These are phyloP conservation scores for Labeo calbasu DNA, from an alignment of 2,797 vertebrate species.

Conservation along the genomic window DNA sequence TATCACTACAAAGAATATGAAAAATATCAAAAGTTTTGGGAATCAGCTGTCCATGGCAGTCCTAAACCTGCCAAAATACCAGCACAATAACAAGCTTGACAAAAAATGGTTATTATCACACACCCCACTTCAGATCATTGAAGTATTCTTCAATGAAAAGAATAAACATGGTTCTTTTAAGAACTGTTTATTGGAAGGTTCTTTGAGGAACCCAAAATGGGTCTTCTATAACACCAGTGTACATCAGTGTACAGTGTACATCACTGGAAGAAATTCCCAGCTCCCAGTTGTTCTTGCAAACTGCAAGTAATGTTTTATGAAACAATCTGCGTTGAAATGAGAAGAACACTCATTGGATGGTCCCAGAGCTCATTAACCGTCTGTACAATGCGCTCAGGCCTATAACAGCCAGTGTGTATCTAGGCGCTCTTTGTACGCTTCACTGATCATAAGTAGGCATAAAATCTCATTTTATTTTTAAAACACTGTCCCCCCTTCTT, in stretches of 20 bases:
- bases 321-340: constrained; percentile 21
- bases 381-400: constrained; percentile 70
- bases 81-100: too few relatives aligned
- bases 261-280: not conserved
- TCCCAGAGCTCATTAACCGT: constrained; percentile 66
- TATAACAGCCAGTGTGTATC: constrained; percentile 64
- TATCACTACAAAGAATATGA: too few relatives aligned
- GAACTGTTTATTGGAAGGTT: not conserved
- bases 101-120: too few relatives aligned
- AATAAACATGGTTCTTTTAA: not conserved
- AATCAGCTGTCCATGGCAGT: too few relatives aligned
- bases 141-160: not conserved
- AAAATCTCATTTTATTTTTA: constrained; percentile 79
- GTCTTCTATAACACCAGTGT: too few relatives aligned
- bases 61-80: too few relatives aligned
- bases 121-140: not conserved
- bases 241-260: too few relatives aligned
- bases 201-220: not conserved
- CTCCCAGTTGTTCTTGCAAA: not conserved
- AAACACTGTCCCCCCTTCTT: constrained; percentile 64
- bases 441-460: constrained; percentile 73
- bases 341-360: constrained; percentile 14
- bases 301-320: constrained; percentile 13
- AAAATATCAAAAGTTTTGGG: too few relatives aligned
- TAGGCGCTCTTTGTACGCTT: constrained; percentile 68